Evolutionary conservation across 2,113 vertebrate species (phyloP).

Genomic region (Gambusia holbrooki): DNA sequence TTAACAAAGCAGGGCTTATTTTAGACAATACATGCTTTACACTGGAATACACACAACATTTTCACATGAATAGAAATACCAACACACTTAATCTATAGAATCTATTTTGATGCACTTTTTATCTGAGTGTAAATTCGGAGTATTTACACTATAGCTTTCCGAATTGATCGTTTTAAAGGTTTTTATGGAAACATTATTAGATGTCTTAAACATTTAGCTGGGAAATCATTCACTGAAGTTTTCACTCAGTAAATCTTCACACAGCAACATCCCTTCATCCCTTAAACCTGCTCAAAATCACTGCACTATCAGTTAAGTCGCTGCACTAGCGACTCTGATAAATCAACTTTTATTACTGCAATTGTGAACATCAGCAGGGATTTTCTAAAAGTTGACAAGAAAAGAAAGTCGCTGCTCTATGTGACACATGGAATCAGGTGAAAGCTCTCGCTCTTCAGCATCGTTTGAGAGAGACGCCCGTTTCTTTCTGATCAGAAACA

Average conservation of each 20-base stretch:
- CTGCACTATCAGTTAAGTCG: neutral
- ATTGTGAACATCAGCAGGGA: neutral
- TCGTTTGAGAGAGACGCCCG: too few relatives aligned
- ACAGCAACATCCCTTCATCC: neutral
- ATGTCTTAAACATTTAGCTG: neutral
- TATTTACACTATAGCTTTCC: neutral
- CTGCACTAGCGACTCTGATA: neutral
- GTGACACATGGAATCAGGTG: neutral
- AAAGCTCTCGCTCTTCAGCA: neutral
- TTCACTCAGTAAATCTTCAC: neutral
- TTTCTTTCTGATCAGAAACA: neutral
- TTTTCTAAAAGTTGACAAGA: neutral
- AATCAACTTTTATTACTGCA: neutral
- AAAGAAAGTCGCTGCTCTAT: neutral
- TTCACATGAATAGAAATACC: neutral
- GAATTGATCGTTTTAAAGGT: neutral
- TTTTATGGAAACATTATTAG: neutral
- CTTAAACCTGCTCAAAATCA: neutral
- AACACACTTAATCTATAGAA: too few relatives aligned
- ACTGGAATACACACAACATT: neutral
- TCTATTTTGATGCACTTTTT: neutral
- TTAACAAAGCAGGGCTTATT: constrained; percentile 32
- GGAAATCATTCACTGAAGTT: neutral
- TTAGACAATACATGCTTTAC: constrained; percentile 5
- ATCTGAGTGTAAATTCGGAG: too few relatives aligned